phyloP scores from a whole-genome alignment of 2,888 invertebrate species.

The Apotomis turbidana region DNA sequence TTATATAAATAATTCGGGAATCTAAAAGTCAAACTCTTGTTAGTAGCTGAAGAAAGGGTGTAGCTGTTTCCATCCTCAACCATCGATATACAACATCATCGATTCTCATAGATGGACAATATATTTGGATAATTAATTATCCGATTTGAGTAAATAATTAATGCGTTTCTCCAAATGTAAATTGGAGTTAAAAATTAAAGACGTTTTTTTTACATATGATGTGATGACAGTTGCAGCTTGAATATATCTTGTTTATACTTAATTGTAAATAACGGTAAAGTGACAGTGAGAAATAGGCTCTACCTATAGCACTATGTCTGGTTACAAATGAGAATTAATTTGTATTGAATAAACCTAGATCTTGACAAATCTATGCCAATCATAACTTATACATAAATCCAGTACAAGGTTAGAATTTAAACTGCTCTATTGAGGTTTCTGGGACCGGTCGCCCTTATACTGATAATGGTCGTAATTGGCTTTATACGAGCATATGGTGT shows the following conservation, averaged over 20 bases:
- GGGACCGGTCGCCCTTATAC: conserved; percentile 60
- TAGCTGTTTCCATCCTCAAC: too few species aligned
- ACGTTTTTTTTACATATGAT: too few species aligned
- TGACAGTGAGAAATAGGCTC: background rate
- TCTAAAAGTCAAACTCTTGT: too few species aligned
- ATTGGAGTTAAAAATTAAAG: too few species aligned
- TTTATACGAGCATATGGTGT: conserved; percentile 24
- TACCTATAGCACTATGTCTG: background rate
- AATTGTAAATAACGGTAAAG: too few species aligned
- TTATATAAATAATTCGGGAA: too few species aligned
- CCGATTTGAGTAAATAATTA: too few species aligned
- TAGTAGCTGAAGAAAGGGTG: too few species aligned
- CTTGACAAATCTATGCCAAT: conserved; percentile 10
- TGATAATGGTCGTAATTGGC: conserved; percentile 35
- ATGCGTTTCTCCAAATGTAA: too few species aligned
- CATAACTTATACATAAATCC: conserved; percentile 12
- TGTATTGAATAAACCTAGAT: conserved; percentile 2
- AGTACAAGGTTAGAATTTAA: conserved; percentile 33
- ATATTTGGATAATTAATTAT: background rate
- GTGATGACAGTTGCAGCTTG: too few species aligned
- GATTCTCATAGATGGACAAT: background rate
- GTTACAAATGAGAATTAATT: background rate
- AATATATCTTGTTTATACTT: too few species aligned
- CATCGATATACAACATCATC: too few species aligned
- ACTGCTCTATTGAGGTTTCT: conserved; percentile 55